Evolutionary conservation across 2,797 vertebrate species (phyloP), one percentile per base, ranked within the genome.

Genomic region (Protosalanx chinensis): DNA sequence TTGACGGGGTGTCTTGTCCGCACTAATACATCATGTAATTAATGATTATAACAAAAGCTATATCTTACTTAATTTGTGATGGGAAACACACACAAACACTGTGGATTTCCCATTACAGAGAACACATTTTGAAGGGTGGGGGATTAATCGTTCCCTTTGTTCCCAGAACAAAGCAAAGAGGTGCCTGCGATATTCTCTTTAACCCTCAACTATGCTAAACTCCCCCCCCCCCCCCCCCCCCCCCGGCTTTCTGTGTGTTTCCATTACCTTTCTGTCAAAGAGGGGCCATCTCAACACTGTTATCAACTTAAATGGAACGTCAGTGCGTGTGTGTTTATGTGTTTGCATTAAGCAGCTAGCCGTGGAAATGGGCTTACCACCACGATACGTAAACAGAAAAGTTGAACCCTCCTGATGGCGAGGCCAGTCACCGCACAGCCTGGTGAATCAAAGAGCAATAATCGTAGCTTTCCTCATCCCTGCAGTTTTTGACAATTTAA

Each of bases 341-440:
- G 51, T 56, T 76, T 89, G 85, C 82, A 78, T 78, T 74, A 64
- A 90, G 84, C 75, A 72, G 79, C 79, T 77, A 67, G 91, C 84
- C 77, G 74, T 91, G 88, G 79, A 92, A 92, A 91, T 91, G 84
- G 74, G 88, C 82, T 93, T 90, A 90, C 88, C 82, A 82, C 79
- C 77, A 79, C 79, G 82, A 81, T 79, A 80, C 81, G 84, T 90
- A 90, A 90, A 92, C 84, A 90, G 83, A 85, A 85, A 88, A 88
- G 87, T 88, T 85, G 82, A 90, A 86, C 85, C 81, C 85, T 82
- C 80, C 82, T 82, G 80, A 85, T 86, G 83, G 72, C 82, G 76
- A 76, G 78, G 79, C 82, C 84, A 85, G 83, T 87, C 84, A 76
- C 60, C 15, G 68, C 61, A 29, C 49, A 73, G 87, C 82, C 85